Base-by-base conservation (phyloP, 2,888 invertebrate genomes). In the Sclerodermus sp. region DNA sequence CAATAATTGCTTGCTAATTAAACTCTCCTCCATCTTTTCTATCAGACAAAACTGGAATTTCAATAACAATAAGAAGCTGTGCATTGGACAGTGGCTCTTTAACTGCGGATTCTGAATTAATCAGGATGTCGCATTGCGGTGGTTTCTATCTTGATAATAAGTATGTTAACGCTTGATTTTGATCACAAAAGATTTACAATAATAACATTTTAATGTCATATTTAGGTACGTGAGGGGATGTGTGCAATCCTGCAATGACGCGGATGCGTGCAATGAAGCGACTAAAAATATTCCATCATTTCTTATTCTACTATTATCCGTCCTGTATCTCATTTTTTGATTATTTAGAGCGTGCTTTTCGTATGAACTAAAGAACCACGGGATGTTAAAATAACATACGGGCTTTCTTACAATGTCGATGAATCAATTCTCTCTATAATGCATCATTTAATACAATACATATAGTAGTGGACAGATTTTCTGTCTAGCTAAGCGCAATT, bases 81-180 rank as follows among this genome's bases (percentile, higher is more conserved):
- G 96, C 96, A 1, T 82, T 96, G 66, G 97, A 97, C 81, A 95
- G 95, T 62, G 96, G 97, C 1, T 94, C 95, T 0, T 85, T 91
- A 42, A 97, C 96, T 47, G 94, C 95, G 0, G 96, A 97, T 79
- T 96, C 96, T 0, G 97, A 97, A 82, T 89, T 97, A 53, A 91
- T 96, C 45, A 83, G 97, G 60, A 94, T 95, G 91, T 94, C 94
- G n/a, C 96, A 97, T 78, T 97, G 97, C 76, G 97, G 97, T 29
- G 86, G 92, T 62, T 95, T 97, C 80, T 90, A 90, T 76, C 96
- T 92, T 72, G 87, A 93, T 66, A 87, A 88, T 63, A 87, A 89
- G 90, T 93, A 74, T 78, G 77, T 65, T 12, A 36, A 49, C 51
- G 39, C 30, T 37, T 41, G 10, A 39, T 44, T 15, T 53, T 80